Evolutionary conservation across 2,113 vertebrate species (phyloP), one percentile per base, ranked within the genome.

Genomic region (Bucco capensis): DNA sequence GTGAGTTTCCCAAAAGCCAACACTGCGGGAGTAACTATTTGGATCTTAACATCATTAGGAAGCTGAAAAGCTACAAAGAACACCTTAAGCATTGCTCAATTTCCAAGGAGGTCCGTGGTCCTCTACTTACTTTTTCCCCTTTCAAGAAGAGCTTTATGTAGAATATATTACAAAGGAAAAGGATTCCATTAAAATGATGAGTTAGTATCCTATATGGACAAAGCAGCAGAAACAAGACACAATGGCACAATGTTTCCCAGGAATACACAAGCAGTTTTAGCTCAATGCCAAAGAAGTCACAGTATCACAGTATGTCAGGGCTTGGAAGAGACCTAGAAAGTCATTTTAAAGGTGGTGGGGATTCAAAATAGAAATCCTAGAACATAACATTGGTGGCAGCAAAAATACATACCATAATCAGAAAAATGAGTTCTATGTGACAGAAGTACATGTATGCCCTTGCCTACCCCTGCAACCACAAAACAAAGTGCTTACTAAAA

Each of bases 401-500:
- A 77, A 77, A 86, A 82, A 66, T 1, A 6, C 8, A 40, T 28
- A 50, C 66, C 5, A 23, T 14, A 1, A 70, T 25, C 37, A 87
- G 33, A 54, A 83, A 27, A 65, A 38, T 13, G 2, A 81, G 35
- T 14, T 30, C 10, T 23, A 1, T 0, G 1, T 16, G 16, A 83
- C 25, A 65, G 31, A 76, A 76, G 14, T 13, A 9, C 23, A 10
- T 1, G 1, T 0, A 3, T 33, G 15, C 17, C 75, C 42, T 21
- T 60, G 42, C 35, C 18, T 4, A 22, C 14, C 21, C n/a, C 83
- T 73, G 50, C 30, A 47, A 40, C 17, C 58, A 49, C 53, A 56
- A 83, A 56, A 12, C 38, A 28, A 58, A 49, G 15, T 25, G 64
- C 38, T 67, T 60, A 38, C 6, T 18, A 27, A 85, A 77, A 33